A percentile compares a stretch with the other conserved stretches of the same genome.
Conservation (phyloP, 2,113 vertebrate genomes). For the Equus quagga region DNA sequence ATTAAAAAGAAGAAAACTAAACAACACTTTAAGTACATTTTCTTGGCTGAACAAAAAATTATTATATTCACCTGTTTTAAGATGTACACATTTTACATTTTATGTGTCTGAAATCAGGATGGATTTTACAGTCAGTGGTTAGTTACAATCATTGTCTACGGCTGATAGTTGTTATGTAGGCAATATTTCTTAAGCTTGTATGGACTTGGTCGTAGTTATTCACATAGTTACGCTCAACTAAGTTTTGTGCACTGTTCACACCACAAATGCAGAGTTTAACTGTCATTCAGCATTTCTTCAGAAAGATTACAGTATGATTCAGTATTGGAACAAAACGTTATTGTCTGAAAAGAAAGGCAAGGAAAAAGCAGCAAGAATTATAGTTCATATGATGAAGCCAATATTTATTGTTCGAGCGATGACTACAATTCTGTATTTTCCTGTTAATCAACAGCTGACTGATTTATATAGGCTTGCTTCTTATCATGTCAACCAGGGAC, state of each 20-base stretch:
- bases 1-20: neutral
- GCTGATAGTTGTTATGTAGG: neutral
- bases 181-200: neutral
- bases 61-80: neutral
- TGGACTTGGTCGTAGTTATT: neutral
- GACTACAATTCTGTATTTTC: neutral
- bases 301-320: neutral
- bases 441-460: neutral
- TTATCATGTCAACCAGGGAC: neutral
- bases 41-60: neutral
- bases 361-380: neutral
- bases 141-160: neutral
- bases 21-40: neutral
- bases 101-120: neutral
- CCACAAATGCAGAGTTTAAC: neutral
- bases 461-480: neutral
- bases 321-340: neutral
- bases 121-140: neutral
- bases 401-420: neutral
- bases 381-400: neutral
- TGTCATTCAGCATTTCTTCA: neutral
- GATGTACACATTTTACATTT: neutral
- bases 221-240: neutral
- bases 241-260: neutral
- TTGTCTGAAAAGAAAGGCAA: neutral